Conservation (phyloP, 2,797 vertebrate genomes). For the Cynopterus sphinx region DNA sequence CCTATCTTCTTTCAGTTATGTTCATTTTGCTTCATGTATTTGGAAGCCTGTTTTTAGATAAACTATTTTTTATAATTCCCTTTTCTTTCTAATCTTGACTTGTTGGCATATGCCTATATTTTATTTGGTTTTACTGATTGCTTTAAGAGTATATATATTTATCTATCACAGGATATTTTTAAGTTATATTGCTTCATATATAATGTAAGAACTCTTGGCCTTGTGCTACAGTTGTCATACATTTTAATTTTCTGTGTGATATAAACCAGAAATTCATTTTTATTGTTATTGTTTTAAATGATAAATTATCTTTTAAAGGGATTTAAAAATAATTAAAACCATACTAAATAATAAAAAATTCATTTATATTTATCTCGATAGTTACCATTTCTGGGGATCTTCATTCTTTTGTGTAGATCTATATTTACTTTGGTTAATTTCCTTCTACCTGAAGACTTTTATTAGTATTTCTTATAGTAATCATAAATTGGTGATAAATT, state of each 20-base stretch:
- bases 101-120: neutral
- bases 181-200: neutral
- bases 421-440: neutral
- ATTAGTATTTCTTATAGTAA: neutral
- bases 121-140: neutral
- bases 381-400: neutral
- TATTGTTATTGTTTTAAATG: conserved; percentile 1
- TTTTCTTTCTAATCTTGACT: neutral
- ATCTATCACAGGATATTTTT: neutral
- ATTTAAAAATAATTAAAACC: neutral
- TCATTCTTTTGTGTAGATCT: neutral
- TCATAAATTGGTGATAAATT: neutral
- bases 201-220: neutral
- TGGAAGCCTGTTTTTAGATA: neutral
- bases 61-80: neutral
- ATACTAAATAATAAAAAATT: neutral
- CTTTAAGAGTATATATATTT: neutral
- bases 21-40: neutral
- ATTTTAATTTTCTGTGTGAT: neutral
- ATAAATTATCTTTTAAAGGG: neutral
- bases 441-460: neutral
- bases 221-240: neutral
- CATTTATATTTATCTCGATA: neutral
- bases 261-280: neutral
- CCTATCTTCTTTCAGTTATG: neutral